Evolutionary conservation across 1,140 invertebrate genomes (phyloP).

Genomic region (Grapholita molesta): DNA sequence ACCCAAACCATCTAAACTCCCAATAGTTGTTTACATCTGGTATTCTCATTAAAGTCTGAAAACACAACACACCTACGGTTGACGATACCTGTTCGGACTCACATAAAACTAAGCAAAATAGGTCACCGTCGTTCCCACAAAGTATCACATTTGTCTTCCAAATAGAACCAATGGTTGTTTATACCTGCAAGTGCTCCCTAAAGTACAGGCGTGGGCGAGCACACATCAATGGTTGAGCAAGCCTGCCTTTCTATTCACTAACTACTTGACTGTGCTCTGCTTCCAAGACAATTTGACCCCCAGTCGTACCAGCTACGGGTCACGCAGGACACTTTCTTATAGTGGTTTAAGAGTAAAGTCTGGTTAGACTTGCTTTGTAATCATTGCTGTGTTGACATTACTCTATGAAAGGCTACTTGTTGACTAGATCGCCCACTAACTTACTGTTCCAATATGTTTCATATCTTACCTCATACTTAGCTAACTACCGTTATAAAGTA

Average conservation of each 20-base stretch:
- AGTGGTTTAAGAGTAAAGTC: background rate
- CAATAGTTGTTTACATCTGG: background rate
- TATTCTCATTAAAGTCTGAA: background rate
- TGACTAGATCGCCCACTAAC: constrained; percentile 6
- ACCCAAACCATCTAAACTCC: background rate
- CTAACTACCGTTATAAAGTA: background rate
- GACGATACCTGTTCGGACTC: background rate
- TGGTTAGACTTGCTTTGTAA: background rate
- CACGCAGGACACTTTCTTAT: background rate
- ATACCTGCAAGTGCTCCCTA: constrained; percentile 1
- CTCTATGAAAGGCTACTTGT: constrained; percentile 11
- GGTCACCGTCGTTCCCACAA: background rate
- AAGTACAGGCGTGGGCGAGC: constrained; percentile 4
- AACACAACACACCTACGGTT: background rate
- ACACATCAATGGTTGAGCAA: constrained; percentile 12
- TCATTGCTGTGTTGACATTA: background rate
- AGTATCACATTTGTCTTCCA: background rate
- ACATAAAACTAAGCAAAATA: background rate
- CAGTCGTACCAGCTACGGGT: background rate
- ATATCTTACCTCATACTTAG: background rate
- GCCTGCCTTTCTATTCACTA: background rate
- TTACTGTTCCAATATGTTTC: background rate
- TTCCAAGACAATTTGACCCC: background rate
- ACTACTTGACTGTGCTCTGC: background rate
- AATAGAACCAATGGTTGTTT: constrained; percentile 9